Evolutionary conservation across 2,888 invertebrate genomes (phyloP), one percentile per base, ranked within the genome.

Genomic region (Catocala sponsa): DNA sequence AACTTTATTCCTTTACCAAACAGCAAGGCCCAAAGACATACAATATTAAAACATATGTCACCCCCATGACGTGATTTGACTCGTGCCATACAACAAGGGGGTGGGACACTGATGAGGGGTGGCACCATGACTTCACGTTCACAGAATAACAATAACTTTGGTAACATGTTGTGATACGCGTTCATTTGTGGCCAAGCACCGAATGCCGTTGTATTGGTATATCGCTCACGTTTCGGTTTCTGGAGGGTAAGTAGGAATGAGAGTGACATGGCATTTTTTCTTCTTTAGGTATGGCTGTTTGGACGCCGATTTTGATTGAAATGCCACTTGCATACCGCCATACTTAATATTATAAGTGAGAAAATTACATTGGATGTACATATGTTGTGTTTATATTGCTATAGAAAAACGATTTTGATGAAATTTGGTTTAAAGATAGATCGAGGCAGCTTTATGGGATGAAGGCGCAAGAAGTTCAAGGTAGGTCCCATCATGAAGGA

Each of bases 131-230:
- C 38, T n/a, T 51, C 65, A 62, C 74, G 70, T 65, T 35, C 49
- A 35, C 62, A 50, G 74, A 67, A 74, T 76, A 64, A 65, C 63
- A 73, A 74, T 76, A 68, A 59, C 59, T 67, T 60, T 12, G 54
- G 56, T 55, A 63, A 50, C 76, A 67, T 63, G 50, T 67, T 69
- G 63, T 57, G 59, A 13, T 35, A 53, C 33, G 48, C 55, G 63
- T 59, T 61, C 35, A 50, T 59, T 15, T 57, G 55, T 52, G 42
- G 46, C 15, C 41, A 32, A 51, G 15, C 7, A 25, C 54, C 69
- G 57, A 62, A 52, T 72, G 56, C 60, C 51, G 53, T 32, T 54
- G 15, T 65, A 57, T 72, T 72, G 42, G 38, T 56, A 75, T 52
- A 64, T 61, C 52, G 33, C 51, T 63, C 64, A 68, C 64, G 68